Percentiles rank a stretch among this genome's conserved stretches.
Evolutionary conservation across 1,140 invertebrate species (phyloP).

Genomic region (Aphaenogaster ashmeadi): DNA sequence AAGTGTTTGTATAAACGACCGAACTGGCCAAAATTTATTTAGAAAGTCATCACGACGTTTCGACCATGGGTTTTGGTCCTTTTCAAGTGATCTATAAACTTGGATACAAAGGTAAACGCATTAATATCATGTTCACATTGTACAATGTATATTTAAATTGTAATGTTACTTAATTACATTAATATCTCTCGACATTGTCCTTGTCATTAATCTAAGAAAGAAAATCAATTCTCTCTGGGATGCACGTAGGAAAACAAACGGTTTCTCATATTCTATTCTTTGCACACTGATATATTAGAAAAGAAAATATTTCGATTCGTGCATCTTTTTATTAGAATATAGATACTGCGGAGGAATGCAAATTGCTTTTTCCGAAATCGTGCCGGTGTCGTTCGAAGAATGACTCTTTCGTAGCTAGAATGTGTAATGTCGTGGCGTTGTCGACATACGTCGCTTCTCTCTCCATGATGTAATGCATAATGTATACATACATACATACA

Average conservation of each 20-base stretch:
- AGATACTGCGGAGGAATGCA: not conserved
- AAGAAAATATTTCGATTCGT: not conserved
- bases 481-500: slow-evolving; percentile 28
- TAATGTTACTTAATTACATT: not conserved
- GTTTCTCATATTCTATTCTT: not conserved
- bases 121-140: too few species aligned
- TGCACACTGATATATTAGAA: not conserved
- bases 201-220: not conserved
- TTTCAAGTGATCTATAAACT: too few species aligned
- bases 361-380: slow-evolving; percentile 22
- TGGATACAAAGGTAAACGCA: too few species aligned
- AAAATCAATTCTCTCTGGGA: not conserved
- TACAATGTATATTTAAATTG: not conserved
- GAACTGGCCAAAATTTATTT: too few species aligned
- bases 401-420: slow-evolving; percentile 19
- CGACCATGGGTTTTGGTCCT: too few species aligned
- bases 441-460: slow-evolving; percentile 6
- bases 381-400: slow-evolving; percentile 30
- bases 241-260: not conserved
- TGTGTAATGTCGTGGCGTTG: slow-evolving; percentile 32
- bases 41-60: too few species aligned
- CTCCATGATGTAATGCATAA: slow-evolving; percentile 49
- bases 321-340: not conserved
- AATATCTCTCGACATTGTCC: not conserved
- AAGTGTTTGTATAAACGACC: too few species aligned